Base-by-base conservation (phyloP, 2,113 vertebrate genomes). In the Columbina picui region DNA sequence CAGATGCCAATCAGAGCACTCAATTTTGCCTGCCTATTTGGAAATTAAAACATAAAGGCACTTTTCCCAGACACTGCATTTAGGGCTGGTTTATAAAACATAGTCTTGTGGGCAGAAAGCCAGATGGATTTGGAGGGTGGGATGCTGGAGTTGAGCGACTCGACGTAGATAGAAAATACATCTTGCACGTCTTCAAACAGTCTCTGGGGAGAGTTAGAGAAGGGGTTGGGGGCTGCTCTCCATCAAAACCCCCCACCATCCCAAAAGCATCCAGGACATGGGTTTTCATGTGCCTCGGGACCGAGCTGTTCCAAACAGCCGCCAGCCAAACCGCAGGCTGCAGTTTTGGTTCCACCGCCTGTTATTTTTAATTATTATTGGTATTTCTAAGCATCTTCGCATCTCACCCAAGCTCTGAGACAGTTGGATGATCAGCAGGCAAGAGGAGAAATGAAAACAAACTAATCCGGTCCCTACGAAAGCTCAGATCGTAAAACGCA, bases 21-120 rank as follows among this genome's bases (percentile, higher is more conserved):
- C 94, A 53, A 91, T 94, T 89, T 93, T 53, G 76, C 96, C 92
- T 94, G 97, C 96, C 92, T 96, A 95, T 97, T 96, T 97, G 92
- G 91, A 91, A 97, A 97, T 97, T 97, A 97, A 97, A 97, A 96
- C 94, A 97, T 95, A 95, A 96, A 96, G 96, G 90, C 89, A 74
- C 79, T 93, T 92, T 19, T 89, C 89, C 84, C 90, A 90, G 93
- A 83, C 94, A 70, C 93, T 78, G 91, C 94, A 79, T 96, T 94
- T 94, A 96, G 63, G 87, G 94, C 60, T 82, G 88, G 89, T 95
- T 97, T 90, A 93, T 89, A 84, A n/a, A 94, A 92, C 94, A 64
- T 81, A 82, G 92, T 92, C 91, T 93, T 38, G 65, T 8, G 87
- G 95, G 94, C 89, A 89, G 74, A 61, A 94, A 86, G 96, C 90